Percentiles rank a stretch among this genome's conserved stretches.
Conservation (phyloP, 2,888 invertebrate species). For the Catonia carolina region DNA sequence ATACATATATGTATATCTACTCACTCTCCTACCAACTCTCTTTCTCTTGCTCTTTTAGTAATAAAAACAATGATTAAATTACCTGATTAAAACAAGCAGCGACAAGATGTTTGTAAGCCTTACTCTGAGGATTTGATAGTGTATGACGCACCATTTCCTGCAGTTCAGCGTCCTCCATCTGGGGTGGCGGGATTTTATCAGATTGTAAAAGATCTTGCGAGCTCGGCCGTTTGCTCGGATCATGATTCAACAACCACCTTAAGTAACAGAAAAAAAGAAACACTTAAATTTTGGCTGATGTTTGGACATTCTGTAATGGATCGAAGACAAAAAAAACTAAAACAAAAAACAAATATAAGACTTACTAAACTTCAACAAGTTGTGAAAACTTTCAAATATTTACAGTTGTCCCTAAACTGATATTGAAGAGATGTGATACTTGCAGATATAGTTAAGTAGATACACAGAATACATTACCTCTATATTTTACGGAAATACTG, state of each 20-base stretch:
- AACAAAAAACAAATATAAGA: neutral
- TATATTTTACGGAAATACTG: no score
- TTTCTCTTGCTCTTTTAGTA: no score
- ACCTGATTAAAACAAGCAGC: constrained; percentile 52
- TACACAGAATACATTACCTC: no score
- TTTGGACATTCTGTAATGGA: neutral
- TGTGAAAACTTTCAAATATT: no score
- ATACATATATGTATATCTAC: no score
- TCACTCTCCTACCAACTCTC: no score
- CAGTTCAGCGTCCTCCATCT: constrained; percentile 77
- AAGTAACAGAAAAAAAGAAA: no score
- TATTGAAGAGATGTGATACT: no score
- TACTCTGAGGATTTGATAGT: constrained; percentile 71
- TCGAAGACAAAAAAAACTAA: neutral
- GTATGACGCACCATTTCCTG: constrained; percentile 76
- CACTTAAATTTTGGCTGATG: no score
- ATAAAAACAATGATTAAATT: neutral
- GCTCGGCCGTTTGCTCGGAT: constrained; percentile 74
- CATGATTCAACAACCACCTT: constrained; percentile 77
- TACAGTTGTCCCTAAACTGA: no score
- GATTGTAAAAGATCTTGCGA: constrained; percentile 77
- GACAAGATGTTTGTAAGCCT: constrained; percentile 66
- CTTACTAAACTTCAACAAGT: neutral
- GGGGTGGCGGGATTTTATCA: constrained; percentile 74
- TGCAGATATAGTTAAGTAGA: no score